Conservation (phyloP, 2,113 vertebrate species). For the Cyphomyrus plagiostoma region DNA sequence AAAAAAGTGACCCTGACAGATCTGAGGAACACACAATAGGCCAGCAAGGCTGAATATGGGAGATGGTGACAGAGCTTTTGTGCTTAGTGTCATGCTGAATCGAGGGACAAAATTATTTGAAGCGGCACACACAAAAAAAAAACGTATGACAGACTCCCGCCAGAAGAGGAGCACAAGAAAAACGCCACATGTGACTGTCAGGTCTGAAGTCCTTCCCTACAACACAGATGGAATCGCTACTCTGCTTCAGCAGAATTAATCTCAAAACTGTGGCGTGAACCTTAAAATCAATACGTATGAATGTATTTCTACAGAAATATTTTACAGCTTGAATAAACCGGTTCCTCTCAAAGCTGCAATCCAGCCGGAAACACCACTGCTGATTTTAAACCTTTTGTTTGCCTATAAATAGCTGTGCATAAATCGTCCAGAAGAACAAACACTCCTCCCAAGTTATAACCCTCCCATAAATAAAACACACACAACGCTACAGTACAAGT, state of each 20-base stretch:
- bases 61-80: neutral
- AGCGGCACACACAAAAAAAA: neutral
- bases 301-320: neutral
- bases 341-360: neutral
- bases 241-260: neutral
- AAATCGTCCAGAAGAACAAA: neutral
- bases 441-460: neutral
- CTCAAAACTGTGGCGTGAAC: neutral
- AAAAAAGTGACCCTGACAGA: neutral
- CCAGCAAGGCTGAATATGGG: neutral
- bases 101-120: neutral
- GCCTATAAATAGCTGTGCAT: neutral
- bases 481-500: constrained; percentile 24
- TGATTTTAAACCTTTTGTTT: neutral
- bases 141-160: neutral
- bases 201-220: neutral
- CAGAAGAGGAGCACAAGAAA: neutral
- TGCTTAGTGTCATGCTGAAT: neutral
- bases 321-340: neutral
- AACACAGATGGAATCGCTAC: neutral
- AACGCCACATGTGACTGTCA: neutral
- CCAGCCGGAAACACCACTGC: neutral
- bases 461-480: constrained; percentile 17
- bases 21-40: neutral
- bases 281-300: neutral